Base-by-base conservation (phyloP, 2,113 vertebrate genomes). In the Lutjanus erythropterus region DNA sequence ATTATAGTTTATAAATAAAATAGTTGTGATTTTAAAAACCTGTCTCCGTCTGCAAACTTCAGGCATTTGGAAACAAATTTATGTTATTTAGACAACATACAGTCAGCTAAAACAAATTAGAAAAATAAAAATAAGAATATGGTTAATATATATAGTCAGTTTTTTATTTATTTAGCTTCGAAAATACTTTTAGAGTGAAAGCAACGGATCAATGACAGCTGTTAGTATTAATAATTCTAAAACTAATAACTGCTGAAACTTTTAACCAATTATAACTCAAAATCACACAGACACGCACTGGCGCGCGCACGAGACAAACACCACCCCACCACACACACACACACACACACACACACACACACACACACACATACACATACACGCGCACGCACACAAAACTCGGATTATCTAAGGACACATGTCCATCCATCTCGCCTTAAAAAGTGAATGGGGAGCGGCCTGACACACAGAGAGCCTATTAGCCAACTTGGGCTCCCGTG, bases 381-480 rank as follows among this genome's bases (percentile, higher is more conserved):
- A 56, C 29, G 62, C 52, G 25, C 35, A 41, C 39, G 71, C 52
- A 50, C n/a, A 44, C 46, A 77, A 52, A 78, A 75, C 60, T 42
- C 41, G 66, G 78, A 90, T 92, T 86, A 92, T 91, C 70, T 83
- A 29, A 83, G 86, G 88, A 89, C 88, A 89, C 85, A 80, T 89
- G 90, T 90, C 84, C 87, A 75, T 92, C 86, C 86, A 83, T 86
- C 78, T 80, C 83, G 52, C 75, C 71, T 66, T 66, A 39, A 68
- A 84, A 49, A 83, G 80, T 85, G 90, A 86, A 76, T 56, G 89
- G 81, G 80, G 71, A 84, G 83, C 81, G 76, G 84, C 72, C 84
- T 76, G 86, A 89, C 91, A 90, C 78, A 73, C 76, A 64, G 29
- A 90, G 88, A 93, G 86, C 86, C 90, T 89, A 74, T 93, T 92